These are phyloP conservation scores for Pteropus alecto DNA, from an alignment of 2,113 vertebrate genomes.

Conservation along the genomic window DNA sequence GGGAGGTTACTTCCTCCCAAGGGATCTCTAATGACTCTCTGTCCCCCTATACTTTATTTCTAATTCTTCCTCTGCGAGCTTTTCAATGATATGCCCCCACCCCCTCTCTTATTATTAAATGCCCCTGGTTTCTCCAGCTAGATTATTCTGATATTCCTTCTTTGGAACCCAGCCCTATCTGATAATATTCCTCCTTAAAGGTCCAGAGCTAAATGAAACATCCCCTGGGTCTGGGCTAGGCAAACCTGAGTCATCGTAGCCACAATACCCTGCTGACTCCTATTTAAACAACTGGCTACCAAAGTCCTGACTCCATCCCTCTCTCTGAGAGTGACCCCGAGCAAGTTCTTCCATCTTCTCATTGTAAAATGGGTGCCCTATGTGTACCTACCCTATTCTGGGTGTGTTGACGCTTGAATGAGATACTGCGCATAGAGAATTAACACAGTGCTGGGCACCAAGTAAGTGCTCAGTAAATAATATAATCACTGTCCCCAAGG, in stretches of 20 bases:
- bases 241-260: background rate
- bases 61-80: background rate
- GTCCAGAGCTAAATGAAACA: background rate
- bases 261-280: background rate
- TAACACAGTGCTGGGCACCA: background rate
- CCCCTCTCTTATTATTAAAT: background rate
- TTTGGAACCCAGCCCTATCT: background rate
- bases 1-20: background rate
- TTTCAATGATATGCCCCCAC: background rate
- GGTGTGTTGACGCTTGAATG: background rate
- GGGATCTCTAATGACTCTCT: background rate
- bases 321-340: background rate
- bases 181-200: background rate
- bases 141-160: background rate
- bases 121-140: background rate
- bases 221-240: background rate
- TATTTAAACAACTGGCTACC: background rate
- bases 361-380: background rate
- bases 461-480: background rate
- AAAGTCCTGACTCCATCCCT: background rate
- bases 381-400: too few relatives aligned
- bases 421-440: background rate
- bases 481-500: background rate
- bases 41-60: too few relatives aligned
- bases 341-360: background rate